Evolutionary conservation across 2,113 vertebrate genomes (phyloP), one percentile per base, ranked within the genome.

Genomic region (Bubo bubo): DNA sequence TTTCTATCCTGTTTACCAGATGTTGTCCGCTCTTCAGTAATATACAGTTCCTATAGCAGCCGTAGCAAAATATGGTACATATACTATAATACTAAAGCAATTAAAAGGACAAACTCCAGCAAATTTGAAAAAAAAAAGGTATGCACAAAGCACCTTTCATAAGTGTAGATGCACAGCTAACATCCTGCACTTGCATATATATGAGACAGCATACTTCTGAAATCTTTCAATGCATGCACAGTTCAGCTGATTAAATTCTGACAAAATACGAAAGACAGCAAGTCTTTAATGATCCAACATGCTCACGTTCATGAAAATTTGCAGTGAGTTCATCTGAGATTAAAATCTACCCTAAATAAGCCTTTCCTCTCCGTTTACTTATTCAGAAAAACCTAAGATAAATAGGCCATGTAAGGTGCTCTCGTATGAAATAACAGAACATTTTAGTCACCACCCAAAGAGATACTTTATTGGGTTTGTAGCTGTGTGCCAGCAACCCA

Each of bases 1-100:
- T 64, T 91, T 93, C 63, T 73, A 72, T 75, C 18, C 24, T 86
- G 62, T 89, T 95, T 94, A 84, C 71, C 39, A 93, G 86, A 79
- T 88, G 18, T 63, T 94, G 49, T 82, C 73, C 85, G 52, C 49
- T 96, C 23, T 59, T 79, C 34, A 79, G 50, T 90, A 92, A 80
- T 47, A 50, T 15, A 64, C 4, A 50, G 79, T 97, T 97, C 86
- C 92, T 90, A 95, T 90, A 95, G 74, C 70, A 97, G 95, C 88
- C 81, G 24, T 62, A 66, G 45, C 68, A 93, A 96, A 96, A 95
- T 41, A 87, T 9, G 32, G 26, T 72, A 79, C n/a, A 58, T 63
- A 26, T 83, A 34, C 53, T 60, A 74, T 9, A 95, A 62, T 35
- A 75, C 17, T 70, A 64, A 77, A 93, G 41, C 79, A 83, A 76